These are phyloP conservation scores for Pangasius krempfi DNA, from an alignment of 2,797 vertebrate species.

Conservation along the genomic window DNA sequence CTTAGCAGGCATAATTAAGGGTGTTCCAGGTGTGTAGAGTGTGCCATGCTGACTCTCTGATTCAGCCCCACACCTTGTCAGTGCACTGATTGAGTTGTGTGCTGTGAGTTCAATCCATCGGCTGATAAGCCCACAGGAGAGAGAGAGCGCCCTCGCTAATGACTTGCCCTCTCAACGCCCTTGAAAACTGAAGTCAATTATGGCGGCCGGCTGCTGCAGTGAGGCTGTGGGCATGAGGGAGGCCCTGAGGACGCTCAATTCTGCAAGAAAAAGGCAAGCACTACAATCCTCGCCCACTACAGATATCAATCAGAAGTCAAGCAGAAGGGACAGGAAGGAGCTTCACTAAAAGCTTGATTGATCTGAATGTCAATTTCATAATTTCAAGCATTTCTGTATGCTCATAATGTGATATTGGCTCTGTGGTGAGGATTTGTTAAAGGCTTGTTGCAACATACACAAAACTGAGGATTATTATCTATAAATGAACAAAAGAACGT, in stretches of 20 bases:
- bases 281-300: slow-evolving; percentile 18
- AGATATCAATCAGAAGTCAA: slow-evolving; percentile 48
- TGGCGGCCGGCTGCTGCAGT: slow-evolving; percentile 30
- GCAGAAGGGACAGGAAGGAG: slow-evolving; percentile 17
- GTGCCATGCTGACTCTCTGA: slow-evolving; percentile 53
- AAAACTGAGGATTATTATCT: slow-evolving; percentile 17
- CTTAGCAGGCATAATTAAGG: slow-evolving; percentile 20
- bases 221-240: slow-evolving; percentile 44
- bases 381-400: slow-evolving; percentile 11
- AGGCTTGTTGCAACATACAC: slow-evolving; percentile 5
- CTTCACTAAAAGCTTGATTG: slow-evolving; percentile 30
- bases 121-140: slow-evolving; percentile 60
- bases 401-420: slow-evolving; percentile 25
- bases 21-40: slow-evolving; percentile 36
- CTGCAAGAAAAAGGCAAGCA: slow-evolving; percentile 30
- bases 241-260: slow-evolving; percentile 35
- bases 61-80: slow-evolving; percentile 48
- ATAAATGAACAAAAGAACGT: slow-evolving; percentile 25
- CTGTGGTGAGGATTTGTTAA: not conserved
- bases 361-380: slow-evolving; percentile 36
- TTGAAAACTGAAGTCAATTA: slow-evolving; percentile 61
- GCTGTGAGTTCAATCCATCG: slow-evolving; percentile 49
- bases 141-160: slow-evolving; percentile 55
- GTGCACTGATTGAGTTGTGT: slow-evolving; percentile 56
- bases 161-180: slow-evolving; percentile 59